phyloP scores from a whole-genome alignment of 2,113 vertebrate species.

The Syngnathoides biaculeatus region DNA sequence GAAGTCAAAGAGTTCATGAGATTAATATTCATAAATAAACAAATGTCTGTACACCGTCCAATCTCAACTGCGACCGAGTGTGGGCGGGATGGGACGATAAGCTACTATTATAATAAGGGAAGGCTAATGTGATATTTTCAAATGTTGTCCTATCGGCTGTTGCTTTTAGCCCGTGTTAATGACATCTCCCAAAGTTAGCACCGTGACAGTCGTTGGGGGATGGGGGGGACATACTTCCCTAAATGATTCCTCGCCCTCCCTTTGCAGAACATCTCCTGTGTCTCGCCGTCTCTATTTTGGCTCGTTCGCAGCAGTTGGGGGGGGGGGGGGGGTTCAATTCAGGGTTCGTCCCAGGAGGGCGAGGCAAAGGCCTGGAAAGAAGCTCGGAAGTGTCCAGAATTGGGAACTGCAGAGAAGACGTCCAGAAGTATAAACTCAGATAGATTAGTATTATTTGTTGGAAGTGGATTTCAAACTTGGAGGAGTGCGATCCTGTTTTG shows the following conservation, averaged over 20 bases:
- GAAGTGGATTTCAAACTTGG: neutral
- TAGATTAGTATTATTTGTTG: neutral
- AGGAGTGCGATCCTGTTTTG: conserved; percentile 61
- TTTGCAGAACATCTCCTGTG: conserved; percentile 29
- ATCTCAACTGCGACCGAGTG: too few species aligned
- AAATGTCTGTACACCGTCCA: too few species aligned
- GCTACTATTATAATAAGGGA: neutral
- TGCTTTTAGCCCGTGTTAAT: conserved; percentile 26
- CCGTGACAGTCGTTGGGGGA: conserved; percentile 43
- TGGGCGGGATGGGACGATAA: neutral
- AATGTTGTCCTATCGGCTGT: conserved; percentile 1
- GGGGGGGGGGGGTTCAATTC: conserved; percentile 39
- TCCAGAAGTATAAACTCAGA: conserved; percentile 52
- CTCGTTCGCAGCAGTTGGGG: conserved; percentile 54
- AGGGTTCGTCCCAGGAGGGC: conserved; percentile 49
- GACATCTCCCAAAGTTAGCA: conserved; percentile 67
- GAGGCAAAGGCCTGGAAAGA: conserved; percentile 61
- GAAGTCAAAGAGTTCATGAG: too few species aligned
- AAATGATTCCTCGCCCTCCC: conserved; percentile 58
- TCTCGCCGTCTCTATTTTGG: conserved; percentile 60
- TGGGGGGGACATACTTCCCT: conserved; percentile 59
- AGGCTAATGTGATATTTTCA: neutral
- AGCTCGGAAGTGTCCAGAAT: conserved; percentile 56
- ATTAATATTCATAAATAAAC: too few species aligned
- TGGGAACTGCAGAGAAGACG: conserved; percentile 38